Evolutionary conservation across 2,113 vertebrate genomes (phyloP).

Genomic region (Marmota flaviventris): DNA sequence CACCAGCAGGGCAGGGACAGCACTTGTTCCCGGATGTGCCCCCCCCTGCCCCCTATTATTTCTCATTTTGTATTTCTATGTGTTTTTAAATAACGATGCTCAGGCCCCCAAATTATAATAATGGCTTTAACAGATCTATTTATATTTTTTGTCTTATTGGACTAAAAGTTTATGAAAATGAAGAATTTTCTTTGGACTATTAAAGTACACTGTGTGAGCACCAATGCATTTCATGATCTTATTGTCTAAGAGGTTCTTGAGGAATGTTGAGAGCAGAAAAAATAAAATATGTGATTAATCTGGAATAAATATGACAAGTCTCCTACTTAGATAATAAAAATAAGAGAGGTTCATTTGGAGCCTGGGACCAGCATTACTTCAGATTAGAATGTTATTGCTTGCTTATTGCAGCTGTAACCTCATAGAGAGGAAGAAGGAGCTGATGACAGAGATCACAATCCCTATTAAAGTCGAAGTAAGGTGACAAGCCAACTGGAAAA

Average conservation of each 20-base stretch:
- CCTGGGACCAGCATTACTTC: neutral
- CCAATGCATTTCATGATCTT: slow-evolving; percentile 76
- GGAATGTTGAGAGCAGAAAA: neutral
- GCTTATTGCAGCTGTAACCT: neutral
- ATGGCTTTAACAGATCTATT: slow-evolving; percentile 79
- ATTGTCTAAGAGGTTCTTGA: neutral
- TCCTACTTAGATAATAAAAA: neutral
- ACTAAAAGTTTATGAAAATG: slow-evolving; percentile 82
- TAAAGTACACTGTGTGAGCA: slow-evolving; percentile 71
- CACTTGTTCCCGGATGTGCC: neutral
- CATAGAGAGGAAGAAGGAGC: neutral
- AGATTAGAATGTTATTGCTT: neutral
- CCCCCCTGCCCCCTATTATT: slow-evolving; percentile 65
- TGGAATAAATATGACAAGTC: neutral
- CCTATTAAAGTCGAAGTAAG: neutral
- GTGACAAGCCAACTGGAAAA: neutral
- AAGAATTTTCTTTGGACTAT: slow-evolving; percentile 72
- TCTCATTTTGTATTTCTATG: slow-evolving; percentile 77
- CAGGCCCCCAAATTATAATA: slow-evolving; percentile 74
- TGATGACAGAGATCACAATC: neutral
- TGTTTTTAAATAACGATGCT: slow-evolving; percentile 84
- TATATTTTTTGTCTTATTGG: slow-evolving; percentile 62
- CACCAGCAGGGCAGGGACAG: too few species aligned
- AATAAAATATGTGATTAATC: neutral
- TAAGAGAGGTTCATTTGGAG: too few species aligned